phyloP scores from a whole-genome alignment of 1,140 invertebrate species.

The Glossosoma conforme region DNA sequence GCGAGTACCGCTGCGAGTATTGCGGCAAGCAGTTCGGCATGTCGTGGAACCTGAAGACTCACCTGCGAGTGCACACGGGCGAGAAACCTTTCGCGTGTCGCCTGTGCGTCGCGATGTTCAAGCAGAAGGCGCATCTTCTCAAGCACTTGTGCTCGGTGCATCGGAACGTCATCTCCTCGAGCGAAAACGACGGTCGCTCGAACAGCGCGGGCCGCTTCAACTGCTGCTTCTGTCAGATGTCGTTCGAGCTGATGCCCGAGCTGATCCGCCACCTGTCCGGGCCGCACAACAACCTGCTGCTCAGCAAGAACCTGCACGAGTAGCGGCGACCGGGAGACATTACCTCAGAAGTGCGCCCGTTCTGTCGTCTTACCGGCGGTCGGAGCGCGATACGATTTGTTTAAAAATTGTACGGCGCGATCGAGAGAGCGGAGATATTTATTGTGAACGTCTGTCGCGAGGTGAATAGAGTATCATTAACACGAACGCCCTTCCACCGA shows the following conservation, averaged over 20 bases:
- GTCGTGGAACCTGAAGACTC: constrained; percentile 85
- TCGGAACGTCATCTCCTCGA: constrained; percentile 72
- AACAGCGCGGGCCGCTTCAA: constrained; percentile 64
- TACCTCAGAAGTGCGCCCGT: constrained; percentile 32
- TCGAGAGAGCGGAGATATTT: constrained; percentile 52
- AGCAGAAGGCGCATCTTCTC: constrained; percentile 78
- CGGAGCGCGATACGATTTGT: constrained; percentile 52
- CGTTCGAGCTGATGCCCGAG: constrained; percentile 77
- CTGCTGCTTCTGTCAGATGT: constrained; percentile 80
- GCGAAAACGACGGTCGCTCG: constrained; percentile 62
- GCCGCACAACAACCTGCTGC: constrained; percentile 76
- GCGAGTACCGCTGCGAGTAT: constrained; percentile 80
- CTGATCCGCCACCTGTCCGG: constrained; percentile 79
- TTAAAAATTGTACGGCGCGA: constrained; percentile 54
- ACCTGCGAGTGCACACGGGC: constrained; percentile 77
- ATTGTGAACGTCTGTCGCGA: constrained; percentile 43
- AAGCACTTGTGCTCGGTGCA: constrained; percentile 84
- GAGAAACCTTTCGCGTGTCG: constrained; percentile 84
- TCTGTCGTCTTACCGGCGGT: constrained; percentile 36
- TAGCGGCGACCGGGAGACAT: constrained; percentile 48
- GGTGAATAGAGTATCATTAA: constrained; percentile 29
- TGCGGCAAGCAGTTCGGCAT: constrained; percentile 86
- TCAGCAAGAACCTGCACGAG: constrained; percentile 81
- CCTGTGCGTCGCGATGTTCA: constrained; percentile 83
- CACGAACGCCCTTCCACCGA: constrained; percentile 31